A percentile compares a stretch with the other conserved stretches of the same genome.
Evolutionary conservation across 2,113 vertebrate genomes (phyloP).

Genomic region (Oryctolagus cuniculus): DNA sequence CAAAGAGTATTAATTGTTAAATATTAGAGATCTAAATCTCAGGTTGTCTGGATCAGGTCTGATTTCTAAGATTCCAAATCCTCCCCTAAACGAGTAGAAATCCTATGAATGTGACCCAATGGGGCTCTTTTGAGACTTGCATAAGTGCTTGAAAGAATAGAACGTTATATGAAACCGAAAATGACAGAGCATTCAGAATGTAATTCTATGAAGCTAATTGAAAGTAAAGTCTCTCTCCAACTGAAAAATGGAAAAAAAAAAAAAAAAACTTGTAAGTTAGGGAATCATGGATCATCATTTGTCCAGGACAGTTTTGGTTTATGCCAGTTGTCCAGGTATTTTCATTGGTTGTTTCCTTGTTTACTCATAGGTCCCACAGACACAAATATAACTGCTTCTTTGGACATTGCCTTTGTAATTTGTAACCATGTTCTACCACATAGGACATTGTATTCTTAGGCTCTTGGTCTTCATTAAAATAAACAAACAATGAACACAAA

Average conservation of each 20-base stretch:
- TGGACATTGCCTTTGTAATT: background rate
- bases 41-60: background rate
- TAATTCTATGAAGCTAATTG: background rate
- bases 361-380: background rate
- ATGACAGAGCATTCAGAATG: background rate
- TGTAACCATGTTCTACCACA: background rate
- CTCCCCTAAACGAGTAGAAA: background rate
- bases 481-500: too few species aligned
- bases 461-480: slow-evolving; percentile 21
- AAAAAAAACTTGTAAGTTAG: background rate
- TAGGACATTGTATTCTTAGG: background rate
- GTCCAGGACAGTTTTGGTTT: background rate
- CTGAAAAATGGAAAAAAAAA: background rate
- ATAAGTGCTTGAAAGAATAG: background rate
- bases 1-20: background rate
- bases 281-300: background rate
- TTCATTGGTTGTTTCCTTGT: background rate
- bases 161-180: background rate
- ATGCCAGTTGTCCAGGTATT: background rate
- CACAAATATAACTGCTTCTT: background rate
- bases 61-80: background rate
- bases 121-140: background rate
- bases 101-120: background rate
- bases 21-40: background rate
- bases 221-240: background rate